Evolutionary conservation across 2,888 invertebrate species (phyloP).

Genomic region (Branchellion lobata): DNA sequence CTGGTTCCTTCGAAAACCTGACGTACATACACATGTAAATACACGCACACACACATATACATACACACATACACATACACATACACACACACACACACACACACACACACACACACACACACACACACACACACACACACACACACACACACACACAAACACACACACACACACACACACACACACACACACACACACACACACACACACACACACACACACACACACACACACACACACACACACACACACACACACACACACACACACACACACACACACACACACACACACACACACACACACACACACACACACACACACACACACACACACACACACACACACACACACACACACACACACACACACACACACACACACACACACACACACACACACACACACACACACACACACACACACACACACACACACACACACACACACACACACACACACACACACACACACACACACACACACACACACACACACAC

Average conservation of each 20-base stretch:
- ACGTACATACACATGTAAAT: neutral
- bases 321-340: slow-evolving; percentile 31
- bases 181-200: slow-evolving; percentile 35
- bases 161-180: slow-evolving; percentile 35
- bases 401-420: slow-evolving; percentile 21
- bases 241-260: slow-evolving; percentile 31
- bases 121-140: slow-evolving; percentile 22
- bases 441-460: slow-evolving; percentile 35
- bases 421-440: slow-evolving; percentile 18
- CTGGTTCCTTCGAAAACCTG: slow-evolving; percentile 97
- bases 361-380: slow-evolving; percentile 11
- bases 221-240: slow-evolving; percentile 31
- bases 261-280: slow-evolving; percentile 31
- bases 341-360: slow-evolving; percentile 32
- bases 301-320: neutral
- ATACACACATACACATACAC: slow-evolving; percentile 28
- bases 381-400: neutral
- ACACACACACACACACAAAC: slow-evolving; percentile 26
- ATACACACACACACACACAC: neutral
- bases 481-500: slow-evolving; percentile 31
- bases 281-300: slow-evolving; percentile 30
- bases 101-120: neutral
- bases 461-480: slow-evolving; percentile 35
- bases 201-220: slow-evolving; percentile 31
- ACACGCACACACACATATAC: slow-evolving; percentile 34